Base-by-base conservation (phyloP, 2,888 invertebrate genomes). In the Dorcus hopei region DNA sequence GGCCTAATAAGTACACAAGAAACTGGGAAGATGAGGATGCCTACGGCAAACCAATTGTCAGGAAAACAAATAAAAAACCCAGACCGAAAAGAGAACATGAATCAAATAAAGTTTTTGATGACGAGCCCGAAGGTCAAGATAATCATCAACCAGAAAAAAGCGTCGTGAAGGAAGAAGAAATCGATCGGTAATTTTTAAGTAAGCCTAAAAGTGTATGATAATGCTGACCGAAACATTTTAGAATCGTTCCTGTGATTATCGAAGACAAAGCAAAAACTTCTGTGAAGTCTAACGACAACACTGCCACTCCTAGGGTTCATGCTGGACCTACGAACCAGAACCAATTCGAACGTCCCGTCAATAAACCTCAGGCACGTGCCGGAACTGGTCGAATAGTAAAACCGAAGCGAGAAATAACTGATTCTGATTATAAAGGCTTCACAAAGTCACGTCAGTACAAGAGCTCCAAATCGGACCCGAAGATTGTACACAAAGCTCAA, bases 1-100 rank as follows among this genome's bases (percentile, higher is more conserved):
- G 95, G 0, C 95, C 95, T 0, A 94, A 90, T 74, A 95, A 94
- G 76, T 95, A 95, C 77, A 93, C 91, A 0, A 85, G 95, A 9
- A 93, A 92, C 59, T 95, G 95, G 94, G 93, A 95, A 74, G 95
- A 95, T 74, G 93, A 93, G 74, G 91, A 91, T 72, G 95, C 95
- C 0, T 95, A 95, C 75, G 82, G 85, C 16, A 87, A 91, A 65
- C 78, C 82, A 11, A 72, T 71, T 41, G 68, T 70, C 43, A 63
- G 67, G 40, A 68, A 66, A 56, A 59, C 54, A 3, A 60, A 59
- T 23, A 77, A 76, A 67, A 67, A 71, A 66, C 50, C 61, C 56
- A 72, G 67, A 61, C 61, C 77, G 72, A 70, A 58, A 50, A 62
- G 62, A 49, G 70, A 73, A 61, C 72, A 76, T 49, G 57, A 59